Evolutionary conservation across 2,797 vertebrate species (phyloP).

Genomic region (Sylvilagus floridanus): DNA sequence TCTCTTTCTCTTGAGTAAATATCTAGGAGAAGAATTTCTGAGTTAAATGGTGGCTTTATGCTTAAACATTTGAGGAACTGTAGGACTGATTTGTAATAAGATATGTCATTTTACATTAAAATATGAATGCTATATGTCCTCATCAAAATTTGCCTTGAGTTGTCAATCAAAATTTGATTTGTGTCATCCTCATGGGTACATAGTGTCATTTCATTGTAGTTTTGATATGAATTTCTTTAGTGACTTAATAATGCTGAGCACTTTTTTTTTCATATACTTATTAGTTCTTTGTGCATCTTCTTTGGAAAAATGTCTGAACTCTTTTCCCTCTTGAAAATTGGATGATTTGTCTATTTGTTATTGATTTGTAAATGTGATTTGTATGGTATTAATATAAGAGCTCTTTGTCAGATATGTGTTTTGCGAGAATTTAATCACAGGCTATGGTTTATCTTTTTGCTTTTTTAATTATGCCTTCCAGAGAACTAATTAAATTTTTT

Average conservation of each 20-base stretch:
- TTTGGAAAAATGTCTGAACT: constrained; percentile 6
- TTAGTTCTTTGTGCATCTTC: neutral
- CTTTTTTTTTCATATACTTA: neutral
- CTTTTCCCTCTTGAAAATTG: neutral
- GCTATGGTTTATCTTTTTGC: neutral
- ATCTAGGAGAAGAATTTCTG: neutral
- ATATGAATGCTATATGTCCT: neutral
- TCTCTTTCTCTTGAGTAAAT: neutral
- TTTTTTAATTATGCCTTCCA: constrained; percentile 34
- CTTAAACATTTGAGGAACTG: constrained; percentile 21
- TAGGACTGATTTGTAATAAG: neutral
- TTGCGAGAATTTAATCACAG: neutral
- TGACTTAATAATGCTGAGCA: constrained; percentile 1
- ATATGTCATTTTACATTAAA: neutral
- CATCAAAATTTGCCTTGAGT: neutral
- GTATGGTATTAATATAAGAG: neutral
- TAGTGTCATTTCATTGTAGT: neutral
- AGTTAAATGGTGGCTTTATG: neutral
- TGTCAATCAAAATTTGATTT: neutral
- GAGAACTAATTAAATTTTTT: neutral
- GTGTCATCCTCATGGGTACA: neutral
- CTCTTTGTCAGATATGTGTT: neutral
- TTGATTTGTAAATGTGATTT: neutral
- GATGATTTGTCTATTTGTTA: neutral
- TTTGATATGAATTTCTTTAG: constrained; percentile 43